Evolutionary conservation across 2,888 invertebrate genomes (phyloP).

Genomic region (Maniola hyperantus): DNA sequence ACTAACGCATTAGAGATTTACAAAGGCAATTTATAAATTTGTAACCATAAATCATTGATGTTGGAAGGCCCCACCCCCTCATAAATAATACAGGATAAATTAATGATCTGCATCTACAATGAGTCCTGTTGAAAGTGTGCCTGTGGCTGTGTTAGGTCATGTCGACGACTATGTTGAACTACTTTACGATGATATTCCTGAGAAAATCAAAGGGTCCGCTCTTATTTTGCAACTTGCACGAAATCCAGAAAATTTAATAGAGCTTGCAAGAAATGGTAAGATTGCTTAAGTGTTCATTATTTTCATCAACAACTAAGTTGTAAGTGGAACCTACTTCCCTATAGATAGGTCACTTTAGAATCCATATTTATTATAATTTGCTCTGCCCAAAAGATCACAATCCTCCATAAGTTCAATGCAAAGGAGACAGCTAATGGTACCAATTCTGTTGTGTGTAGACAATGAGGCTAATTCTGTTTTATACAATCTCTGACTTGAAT

Average conservation of each 20-base stretch:
- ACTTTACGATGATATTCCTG: constrained; percentile 96
- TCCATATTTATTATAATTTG: too few relatives aligned
- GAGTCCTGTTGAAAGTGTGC: constrained; percentile 83
- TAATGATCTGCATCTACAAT: constrained; percentile 45
- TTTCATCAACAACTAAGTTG: too few relatives aligned
- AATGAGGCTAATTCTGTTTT: too few relatives aligned
- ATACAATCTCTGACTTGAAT: too few relatives aligned
- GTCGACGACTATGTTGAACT: constrained; percentile 97
- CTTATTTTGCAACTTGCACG: constrained; percentile 95
- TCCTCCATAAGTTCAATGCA: too few relatives aligned
- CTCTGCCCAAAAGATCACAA: too few relatives aligned
- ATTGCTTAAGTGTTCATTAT: neutral
- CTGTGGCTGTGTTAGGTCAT: constrained; percentile 87
- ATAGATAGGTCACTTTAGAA: too few relatives aligned
- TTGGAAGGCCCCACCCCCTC: too few relatives aligned
- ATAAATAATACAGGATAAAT: neutral
- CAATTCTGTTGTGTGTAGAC: too few relatives aligned
- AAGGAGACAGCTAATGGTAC: too few relatives aligned
- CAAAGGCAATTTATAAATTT: neutral
- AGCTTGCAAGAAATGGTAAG: constrained; percentile 95
- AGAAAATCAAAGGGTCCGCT: constrained; percentile 96
- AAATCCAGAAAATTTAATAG: constrained; percentile 96
- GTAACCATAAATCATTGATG: too few relatives aligned
- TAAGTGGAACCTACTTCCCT: too few relatives aligned
- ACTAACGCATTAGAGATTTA: neutral